These are phyloP conservation scores for Contarinia nasturtii DNA, from an alignment of 1,140 invertebrate genomes.

Conservation along the genomic window DNA sequence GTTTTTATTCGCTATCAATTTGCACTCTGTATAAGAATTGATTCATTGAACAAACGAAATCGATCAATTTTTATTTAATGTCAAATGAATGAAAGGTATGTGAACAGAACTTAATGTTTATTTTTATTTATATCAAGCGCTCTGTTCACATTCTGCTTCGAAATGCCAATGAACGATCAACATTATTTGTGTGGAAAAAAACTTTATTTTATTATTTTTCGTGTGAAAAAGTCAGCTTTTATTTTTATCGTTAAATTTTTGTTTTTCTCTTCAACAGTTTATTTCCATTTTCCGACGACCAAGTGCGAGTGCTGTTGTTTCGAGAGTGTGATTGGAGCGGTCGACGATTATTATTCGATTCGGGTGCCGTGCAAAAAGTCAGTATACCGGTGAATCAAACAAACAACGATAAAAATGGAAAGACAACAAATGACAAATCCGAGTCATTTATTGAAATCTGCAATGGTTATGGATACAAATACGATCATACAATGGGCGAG, in stretches of 20 bases:
- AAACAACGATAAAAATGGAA: constrained; percentile 5
- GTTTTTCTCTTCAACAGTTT: constrained; percentile 14
- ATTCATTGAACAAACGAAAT: too few relatives aligned
- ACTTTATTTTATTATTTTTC: too few relatives aligned
- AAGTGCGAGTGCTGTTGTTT: constrained; percentile 62
- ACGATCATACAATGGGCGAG: constrained; percentile 24
- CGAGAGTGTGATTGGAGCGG: constrained; percentile 67
- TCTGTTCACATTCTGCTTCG: too few relatives aligned
- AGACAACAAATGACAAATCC: constrained; percentile 13
- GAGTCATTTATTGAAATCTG: constrained; percentile 18
- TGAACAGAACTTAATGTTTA: too few relatives aligned
- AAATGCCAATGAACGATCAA: too few relatives aligned
- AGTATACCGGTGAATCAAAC: constrained; percentile 2
- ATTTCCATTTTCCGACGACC: constrained; percentile 35
- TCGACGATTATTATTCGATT: constrained; percentile 68
- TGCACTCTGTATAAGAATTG: too few relatives aligned
- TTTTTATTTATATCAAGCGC: too few relatives aligned
- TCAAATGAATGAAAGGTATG: too few relatives aligned
- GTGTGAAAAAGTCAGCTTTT: too few relatives aligned
- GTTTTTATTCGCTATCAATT: too few relatives aligned
- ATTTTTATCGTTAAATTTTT: background rate
- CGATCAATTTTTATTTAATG: too few relatives aligned
- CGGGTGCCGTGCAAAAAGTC: constrained; percentile 43
- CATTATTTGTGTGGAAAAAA: too few relatives aligned
- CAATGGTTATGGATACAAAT: constrained; percentile 20